phyloP scores from a whole-genome alignment of 2,113 vertebrate genomes.

The Porphyrio hochstetteri region DNA sequence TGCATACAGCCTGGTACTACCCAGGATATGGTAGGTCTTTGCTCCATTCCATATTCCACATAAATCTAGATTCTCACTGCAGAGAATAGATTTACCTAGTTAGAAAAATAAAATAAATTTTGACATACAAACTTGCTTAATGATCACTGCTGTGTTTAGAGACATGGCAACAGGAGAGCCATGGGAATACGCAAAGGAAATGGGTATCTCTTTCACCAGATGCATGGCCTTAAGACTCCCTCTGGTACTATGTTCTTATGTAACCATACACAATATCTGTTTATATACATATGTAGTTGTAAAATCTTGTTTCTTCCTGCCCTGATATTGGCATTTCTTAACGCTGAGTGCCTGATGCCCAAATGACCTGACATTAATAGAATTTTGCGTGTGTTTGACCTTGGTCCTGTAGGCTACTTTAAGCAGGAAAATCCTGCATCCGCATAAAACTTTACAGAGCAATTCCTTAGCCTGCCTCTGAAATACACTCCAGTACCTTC shows the following conservation, averaged over 20 bases:
- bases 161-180: not conserved
- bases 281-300: not conserved
- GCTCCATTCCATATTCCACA: not conserved
- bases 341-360: not conserved
- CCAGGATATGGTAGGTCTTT: not conserved
- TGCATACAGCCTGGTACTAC: fast-evolving
- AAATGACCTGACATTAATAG: not conserved
- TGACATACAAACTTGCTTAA: not conserved
- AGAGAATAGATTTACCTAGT: not conserved
- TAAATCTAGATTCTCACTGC: not conserved
- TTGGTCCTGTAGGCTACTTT: not conserved
- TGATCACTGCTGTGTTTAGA: not conserved
- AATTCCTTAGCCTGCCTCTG: not conserved
- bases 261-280: not conserved
- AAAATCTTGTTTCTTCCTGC: not conserved
- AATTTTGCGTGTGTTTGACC: not conserved
- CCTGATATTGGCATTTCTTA: not conserved
- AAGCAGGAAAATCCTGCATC: not conserved
- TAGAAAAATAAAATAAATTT: not conserved
- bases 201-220: not conserved
- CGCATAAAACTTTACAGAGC: not conserved
- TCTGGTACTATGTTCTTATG: not conserved
- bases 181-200: not conserved
- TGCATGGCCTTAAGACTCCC: not conserved
- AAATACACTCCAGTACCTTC: not conserved